Base-by-base conservation (phyloP, 2,888 invertebrate species). In the Epinotia demarniana region DNA sequence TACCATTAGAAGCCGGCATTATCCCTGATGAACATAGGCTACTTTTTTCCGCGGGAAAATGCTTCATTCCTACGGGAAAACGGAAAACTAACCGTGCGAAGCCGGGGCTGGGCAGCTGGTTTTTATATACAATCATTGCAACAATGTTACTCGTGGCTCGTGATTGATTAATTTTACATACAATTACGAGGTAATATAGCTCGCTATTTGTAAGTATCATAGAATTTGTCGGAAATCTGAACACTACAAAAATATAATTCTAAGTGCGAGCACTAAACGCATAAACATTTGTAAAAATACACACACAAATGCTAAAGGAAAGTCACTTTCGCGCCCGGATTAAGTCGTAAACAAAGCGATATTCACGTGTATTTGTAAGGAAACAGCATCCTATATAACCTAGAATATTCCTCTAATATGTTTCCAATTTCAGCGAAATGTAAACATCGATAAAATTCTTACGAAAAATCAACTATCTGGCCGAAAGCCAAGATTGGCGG, bases 391-490 rank as follows among this genome's bases (percentile, higher is more conserved):
- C 23, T 49, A 74, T 64, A 61, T 61, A 68, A 63, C 62, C 61
- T 72, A 68, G 67, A 74, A 74, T 53, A 49, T 74, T 74, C 73
- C 12, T 19, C 49, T 60, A 67, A 63, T 43, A 64, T 70, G 63
- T 70, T 70, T 63, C 39, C 53, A 63, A 74, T 64, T 58, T 74
- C 64, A 64, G 43, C 58, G 18, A 53, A 53, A 74, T 46, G 75
- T 75, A 75, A 75, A 75, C 60, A 75, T 66, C 60, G 64, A 66
- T 61, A 61, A 71, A 64, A 71, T 60, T 61, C 60, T 61, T 64
- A 43, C 60, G 64, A 70, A 58, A 64, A 70, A 63, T 74, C 73
- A 73, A 69, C 68, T 58, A 53, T 73, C 27, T 76, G 70, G 76
- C 70, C 49, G 53, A 66, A 55, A 64, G 61, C 73, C 68, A 72